phyloP scores from a whole-genome alignment of 2,113 vertebrate species.

The Ondatra zibethicus region DNA sequence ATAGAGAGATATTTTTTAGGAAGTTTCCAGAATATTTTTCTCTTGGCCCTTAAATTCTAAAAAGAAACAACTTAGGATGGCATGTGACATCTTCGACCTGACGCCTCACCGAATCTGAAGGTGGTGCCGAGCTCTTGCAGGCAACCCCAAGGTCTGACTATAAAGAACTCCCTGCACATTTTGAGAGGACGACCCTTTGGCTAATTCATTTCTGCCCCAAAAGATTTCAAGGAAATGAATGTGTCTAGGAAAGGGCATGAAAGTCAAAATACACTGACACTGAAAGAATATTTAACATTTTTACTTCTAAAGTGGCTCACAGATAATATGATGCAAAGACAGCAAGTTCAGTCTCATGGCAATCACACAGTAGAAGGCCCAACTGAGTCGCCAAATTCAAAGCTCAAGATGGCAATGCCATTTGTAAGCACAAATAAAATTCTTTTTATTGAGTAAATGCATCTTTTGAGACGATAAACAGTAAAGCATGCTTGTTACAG shows the following conservation, averaged over 20 bases:
- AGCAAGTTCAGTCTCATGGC: not conserved
- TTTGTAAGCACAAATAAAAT: not conserved
- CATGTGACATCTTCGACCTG: constrained; percentile 32
- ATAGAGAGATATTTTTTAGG: not conserved
- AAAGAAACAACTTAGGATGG: not conserved
- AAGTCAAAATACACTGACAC: constrained; percentile 18
- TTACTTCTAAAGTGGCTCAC: constrained; percentile 37
- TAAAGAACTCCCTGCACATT: not conserved
- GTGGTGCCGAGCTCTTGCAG: not conserved
- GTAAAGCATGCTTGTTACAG: not conserved
- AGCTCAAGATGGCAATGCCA: constrained; percentile 4
- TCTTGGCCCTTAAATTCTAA: constrained; percentile 24
- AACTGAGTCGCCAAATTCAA: not conserved
- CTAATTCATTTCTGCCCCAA: constrained; percentile 36
- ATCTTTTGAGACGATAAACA: constrained; percentile 24
- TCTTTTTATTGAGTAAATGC: constrained; percentile 26
- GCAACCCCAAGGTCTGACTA: not conserved
- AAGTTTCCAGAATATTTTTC: constrained; percentile 14
- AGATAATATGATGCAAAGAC: not conserved
- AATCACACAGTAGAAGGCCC: not conserved
- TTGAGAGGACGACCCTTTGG: not conserved
- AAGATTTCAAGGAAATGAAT: constrained; percentile 19
- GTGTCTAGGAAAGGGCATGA: not conserved
- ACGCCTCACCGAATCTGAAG: not conserved
- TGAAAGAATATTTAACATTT: constrained; percentile 23